phyloP scores from a whole-genome alignment of 2,888 invertebrate species.

The Cephus pygmeus region DNA sequence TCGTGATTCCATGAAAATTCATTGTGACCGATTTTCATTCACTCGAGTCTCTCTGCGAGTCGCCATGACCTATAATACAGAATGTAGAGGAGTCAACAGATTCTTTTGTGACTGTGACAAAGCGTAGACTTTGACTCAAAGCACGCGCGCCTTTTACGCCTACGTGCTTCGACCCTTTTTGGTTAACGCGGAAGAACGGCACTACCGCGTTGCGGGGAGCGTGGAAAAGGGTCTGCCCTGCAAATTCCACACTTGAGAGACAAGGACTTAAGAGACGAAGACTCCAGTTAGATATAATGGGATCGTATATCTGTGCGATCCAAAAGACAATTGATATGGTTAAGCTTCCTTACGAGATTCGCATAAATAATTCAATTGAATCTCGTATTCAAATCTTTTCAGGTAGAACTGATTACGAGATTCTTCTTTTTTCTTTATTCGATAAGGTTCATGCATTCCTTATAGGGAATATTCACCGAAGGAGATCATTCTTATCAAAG shows the following conservation, averaged over 20 bases:
- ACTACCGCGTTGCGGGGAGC: neutral
- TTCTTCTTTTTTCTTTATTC: neutral
- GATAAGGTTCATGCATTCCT: neutral
- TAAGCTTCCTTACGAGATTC: neutral
- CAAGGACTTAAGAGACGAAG: neutral
- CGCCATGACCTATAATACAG: neutral
- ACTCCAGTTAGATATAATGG: neutral
- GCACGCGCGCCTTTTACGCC: neutral
- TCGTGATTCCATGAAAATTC: neutral
- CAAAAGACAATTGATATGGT: neutral
- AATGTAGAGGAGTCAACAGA: neutral
- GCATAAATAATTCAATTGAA: neutral
- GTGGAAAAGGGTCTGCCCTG: neutral
- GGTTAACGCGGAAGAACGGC: neutral
- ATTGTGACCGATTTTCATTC: neutral
- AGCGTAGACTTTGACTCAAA: neutral
- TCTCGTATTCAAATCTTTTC: neutral
- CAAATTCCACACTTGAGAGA: neutral
- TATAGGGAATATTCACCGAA: neutral
- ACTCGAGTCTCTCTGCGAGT: neutral
- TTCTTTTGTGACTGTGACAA: neutral
- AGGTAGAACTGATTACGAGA: neutral
- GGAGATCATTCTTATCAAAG: neutral
- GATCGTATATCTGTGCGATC: neutral
- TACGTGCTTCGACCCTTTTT: neutral